phyloP scores from a whole-genome alignment of 2,888 invertebrate genomes.

The Chironomus tentans region DNA sequence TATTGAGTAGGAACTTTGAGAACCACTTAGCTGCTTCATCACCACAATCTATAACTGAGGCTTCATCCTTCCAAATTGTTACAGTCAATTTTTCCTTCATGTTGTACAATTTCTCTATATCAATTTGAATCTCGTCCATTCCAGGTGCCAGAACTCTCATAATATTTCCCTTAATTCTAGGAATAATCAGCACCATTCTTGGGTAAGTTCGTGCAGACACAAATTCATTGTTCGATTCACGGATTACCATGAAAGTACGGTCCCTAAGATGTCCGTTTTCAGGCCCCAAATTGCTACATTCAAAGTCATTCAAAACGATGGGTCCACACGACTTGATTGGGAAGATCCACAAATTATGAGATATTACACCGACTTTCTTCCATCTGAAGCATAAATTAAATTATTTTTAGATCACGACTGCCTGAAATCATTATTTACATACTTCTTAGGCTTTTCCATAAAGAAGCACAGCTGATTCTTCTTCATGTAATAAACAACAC shows the following conservation, averaged over 20 bases:
- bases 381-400: constrained; percentile 35
- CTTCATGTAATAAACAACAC: background rate
- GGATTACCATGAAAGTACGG: background rate
- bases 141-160: constrained; percentile 47
- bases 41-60: constrained; percentile 61
- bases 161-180: constrained; percentile 44
- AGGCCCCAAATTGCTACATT: constrained; percentile 47
- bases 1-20: constrained; percentile 47
- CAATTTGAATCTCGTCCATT: constrained; percentile 47
- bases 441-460: background rate
- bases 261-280: constrained; percentile 37
- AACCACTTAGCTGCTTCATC: constrained; percentile 62
- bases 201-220: constrained; percentile 36
- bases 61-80: constrained; percentile 47
- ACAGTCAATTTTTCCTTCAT: constrained; percentile 40
- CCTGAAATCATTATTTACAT: background rate
- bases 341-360: constrained; percentile 45
- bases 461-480: background rate
- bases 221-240: background rate
- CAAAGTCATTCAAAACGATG: constrained; percentile 43
- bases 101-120: constrained; percentile 40
- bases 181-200: constrained; percentile 46
- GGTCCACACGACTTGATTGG: constrained; percentile 54
- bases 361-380: constrained; percentile 50
- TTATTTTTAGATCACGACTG: background rate